Evolutionary conservation across 2,797 vertebrate genomes (phyloP).

Genomic region (Triplophysa bombifrons): DNA sequence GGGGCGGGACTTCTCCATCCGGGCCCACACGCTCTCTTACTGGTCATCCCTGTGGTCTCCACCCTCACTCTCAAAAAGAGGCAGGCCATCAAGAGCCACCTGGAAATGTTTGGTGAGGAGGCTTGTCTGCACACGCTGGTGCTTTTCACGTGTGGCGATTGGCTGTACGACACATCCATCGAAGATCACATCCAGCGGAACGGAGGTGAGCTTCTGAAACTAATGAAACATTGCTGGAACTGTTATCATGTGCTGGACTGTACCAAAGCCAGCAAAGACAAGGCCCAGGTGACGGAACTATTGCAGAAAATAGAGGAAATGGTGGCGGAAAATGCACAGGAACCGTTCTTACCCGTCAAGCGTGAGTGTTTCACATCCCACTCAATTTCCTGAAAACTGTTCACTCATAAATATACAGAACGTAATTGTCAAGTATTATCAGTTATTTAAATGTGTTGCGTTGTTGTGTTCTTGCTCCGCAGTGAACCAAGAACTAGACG

Average conservation of each 20-base stretch:
- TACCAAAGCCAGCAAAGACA: constrained; percentile 72
- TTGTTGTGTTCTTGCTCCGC: constrained; percentile 50
- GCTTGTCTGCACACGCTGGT: constrained; percentile 78
- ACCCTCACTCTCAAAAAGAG: constrained; percentile 77
- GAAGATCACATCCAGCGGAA: constrained; percentile 80
- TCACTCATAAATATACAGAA: not conserved
- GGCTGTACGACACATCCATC: constrained; percentile 76
- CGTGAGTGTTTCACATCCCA: constrained; percentile 66
- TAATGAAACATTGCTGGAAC: constrained; percentile 78
- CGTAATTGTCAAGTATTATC: not conserved
- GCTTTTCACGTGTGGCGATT: constrained; percentile 80
- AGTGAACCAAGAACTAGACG: constrained; percentile 79
- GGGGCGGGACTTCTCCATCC: constrained; percentile 76
- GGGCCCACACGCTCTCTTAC: constrained; percentile 77
- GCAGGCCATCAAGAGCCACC: constrained; percentile 73
- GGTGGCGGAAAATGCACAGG: constrained; percentile 77
- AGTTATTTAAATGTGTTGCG: not conserved
- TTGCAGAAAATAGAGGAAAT: constrained; percentile 81
- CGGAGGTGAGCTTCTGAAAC: constrained; percentile 74
- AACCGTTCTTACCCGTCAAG: constrained; percentile 78
- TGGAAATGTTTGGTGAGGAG: constrained; percentile 77
- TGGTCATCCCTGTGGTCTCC: constrained; percentile 78
- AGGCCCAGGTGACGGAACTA: constrained; percentile 72
- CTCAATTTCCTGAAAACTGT: not conserved
- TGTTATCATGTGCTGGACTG: constrained; percentile 82